Percentiles rank a stretch among this genome's conserved stretches.
Evolutionary conservation across 2,797 vertebrate species (phyloP).

Genomic region (Salarias fasciatus): DNA sequence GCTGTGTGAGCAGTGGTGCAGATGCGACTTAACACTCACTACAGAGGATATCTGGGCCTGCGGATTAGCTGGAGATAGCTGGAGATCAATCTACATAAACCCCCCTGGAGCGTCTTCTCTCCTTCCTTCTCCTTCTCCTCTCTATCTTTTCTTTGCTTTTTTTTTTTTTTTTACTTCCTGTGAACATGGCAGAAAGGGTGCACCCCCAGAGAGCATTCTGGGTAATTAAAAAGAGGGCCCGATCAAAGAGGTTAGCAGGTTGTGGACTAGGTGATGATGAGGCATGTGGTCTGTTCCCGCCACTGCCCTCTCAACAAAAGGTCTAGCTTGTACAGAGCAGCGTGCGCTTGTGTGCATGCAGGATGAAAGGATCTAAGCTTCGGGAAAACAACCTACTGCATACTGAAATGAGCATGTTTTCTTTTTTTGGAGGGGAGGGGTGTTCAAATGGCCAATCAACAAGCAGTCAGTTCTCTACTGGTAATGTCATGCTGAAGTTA

Average conservation of each 20-base stretch:
- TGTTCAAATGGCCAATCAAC: slow-evolving; percentile 41
- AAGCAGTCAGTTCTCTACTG: slow-evolving; percentile 43
- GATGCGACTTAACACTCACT: slow-evolving; percentile 61
- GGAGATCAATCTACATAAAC: slow-evolving; percentile 80
- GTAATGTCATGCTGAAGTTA: slow-evolving; percentile 71
- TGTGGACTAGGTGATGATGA: slow-evolving; percentile 56
- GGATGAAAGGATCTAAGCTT: slow-evolving; percentile 52
- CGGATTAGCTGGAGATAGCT: slow-evolving; percentile 76
- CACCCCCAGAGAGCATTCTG: slow-evolving; percentile 62
- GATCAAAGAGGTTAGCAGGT: slow-evolving; percentile 66
- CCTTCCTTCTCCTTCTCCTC: slow-evolving; percentile 48
- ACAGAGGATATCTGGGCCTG: slow-evolving; percentile 67
- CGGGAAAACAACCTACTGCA: slow-evolving; percentile 36
- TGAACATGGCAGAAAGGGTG: slow-evolving; percentile 56
- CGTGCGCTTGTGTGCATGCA: slow-evolving; percentile 51
- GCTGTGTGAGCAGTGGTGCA: slow-evolving; percentile 61
- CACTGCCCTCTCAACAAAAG: slow-evolving; percentile 66
- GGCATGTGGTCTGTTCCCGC: slow-evolving; percentile 54
- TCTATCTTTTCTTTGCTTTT: slow-evolving; percentile 14
- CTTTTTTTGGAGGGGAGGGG: not conserved
- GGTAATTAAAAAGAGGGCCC: slow-evolving; percentile 70
- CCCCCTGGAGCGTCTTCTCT: slow-evolving; percentile 59
- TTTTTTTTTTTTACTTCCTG: slow-evolving; percentile 24
- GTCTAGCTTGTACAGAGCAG: slow-evolving; percentile 48
- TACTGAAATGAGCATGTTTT: slow-evolving; percentile 20